Conservation (phyloP, 2,113 vertebrate genomes). For the Cyprinodon variegatus region DNA sequence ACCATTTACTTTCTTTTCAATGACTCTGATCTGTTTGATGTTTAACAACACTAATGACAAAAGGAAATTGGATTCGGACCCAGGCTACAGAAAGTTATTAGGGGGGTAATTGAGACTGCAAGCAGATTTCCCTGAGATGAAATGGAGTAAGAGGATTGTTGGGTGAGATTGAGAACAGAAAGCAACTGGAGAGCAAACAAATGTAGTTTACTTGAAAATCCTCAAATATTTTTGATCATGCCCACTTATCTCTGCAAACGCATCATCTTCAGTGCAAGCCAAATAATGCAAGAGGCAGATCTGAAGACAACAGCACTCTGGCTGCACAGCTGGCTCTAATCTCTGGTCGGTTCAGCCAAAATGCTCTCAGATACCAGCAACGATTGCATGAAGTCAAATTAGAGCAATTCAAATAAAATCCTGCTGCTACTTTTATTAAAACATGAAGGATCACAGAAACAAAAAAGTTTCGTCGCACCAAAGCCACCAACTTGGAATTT, state of each 20-base stretch:
- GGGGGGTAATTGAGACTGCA: constrained; percentile 67
- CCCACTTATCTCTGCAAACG: constrained; percentile 23
- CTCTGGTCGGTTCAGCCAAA: constrained; percentile 5
- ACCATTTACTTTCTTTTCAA: constrained; percentile 26
- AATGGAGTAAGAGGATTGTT: constrained; percentile 34
- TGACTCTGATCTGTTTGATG: constrained; percentile 68
- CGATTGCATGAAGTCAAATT: not conserved
- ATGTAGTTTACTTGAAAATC: constrained; percentile 49
- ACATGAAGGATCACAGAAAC: constrained; percentile 17
- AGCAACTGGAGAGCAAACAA: constrained; percentile 10
- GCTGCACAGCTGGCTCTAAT: constrained; percentile 47
- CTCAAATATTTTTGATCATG: constrained; percentile 38
- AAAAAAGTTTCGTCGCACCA: not conserved
- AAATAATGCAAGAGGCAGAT: constrained; percentile 7
- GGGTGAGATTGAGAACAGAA: constrained; percentile 20
- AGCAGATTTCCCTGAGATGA: constrained; percentile 56
- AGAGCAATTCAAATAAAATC: constrained; percentile 23
- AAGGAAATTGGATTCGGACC: constrained; percentile 75
- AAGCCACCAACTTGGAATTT: not conserved
- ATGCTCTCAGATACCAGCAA: not conserved
- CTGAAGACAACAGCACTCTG: not conserved
- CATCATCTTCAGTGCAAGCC: constrained; percentile 18
- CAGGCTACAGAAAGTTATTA: constrained; percentile 69
- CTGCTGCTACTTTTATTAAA: constrained; percentile 31
- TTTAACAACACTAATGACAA: constrained; percentile 72